Evolutionary conservation across 2,797 vertebrate species (phyloP).

Genomic region (Trematomus bernacchii): DNA sequence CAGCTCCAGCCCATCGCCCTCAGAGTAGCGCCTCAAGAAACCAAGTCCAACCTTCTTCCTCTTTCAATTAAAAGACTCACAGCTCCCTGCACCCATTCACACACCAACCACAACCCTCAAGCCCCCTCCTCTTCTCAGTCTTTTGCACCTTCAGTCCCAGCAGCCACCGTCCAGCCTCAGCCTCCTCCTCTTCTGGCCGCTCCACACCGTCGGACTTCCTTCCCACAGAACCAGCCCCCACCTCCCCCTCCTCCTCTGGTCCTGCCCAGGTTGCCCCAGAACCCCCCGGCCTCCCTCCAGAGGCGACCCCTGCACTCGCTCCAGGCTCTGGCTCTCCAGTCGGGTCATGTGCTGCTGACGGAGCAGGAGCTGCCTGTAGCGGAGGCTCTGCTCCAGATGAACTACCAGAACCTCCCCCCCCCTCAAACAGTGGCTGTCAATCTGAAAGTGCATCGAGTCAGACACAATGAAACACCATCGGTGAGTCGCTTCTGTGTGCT

Average conservation of each 20-base stretch:
- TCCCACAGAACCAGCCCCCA: conserved; percentile 81
- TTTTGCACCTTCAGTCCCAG: conserved; percentile 76
- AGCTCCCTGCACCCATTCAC: conserved; percentile 58
- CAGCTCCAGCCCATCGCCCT: conserved; percentile 92
- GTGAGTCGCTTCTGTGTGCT: conserved; percentile 70
- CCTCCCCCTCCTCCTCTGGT: conserved; percentile 83
- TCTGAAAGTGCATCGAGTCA: conserved; percentile 90
- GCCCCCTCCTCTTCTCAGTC: conserved; percentile 10
- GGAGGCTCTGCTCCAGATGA: conserved; percentile 91
- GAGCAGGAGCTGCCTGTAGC: conserved; percentile 91
- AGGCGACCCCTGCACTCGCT: conserved; percentile 89
- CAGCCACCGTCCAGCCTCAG: conserved; percentile 88
- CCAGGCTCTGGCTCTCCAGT: conserved; percentile 90
- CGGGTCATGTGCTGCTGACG: conserved; percentile 89
- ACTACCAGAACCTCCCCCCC: conserved; percentile 88
- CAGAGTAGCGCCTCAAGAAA: conserved; percentile 85
- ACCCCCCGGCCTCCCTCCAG: conserved; percentile 86
- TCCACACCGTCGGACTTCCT: conserved; percentile 71
- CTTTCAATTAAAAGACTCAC: conserved; percentile 82
- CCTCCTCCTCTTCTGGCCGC: conserved; percentile 82
- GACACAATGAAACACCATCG: conserved; percentile 82
- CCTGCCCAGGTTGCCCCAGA: conserved; percentile 81
- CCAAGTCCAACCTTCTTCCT: conserved; percentile 83
- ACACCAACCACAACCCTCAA: conserved; percentile 45
- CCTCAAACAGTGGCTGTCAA: conserved; percentile 95